Percentiles rank a stretch among this genome's conserved stretches.
Evolutionary conservation across 2,888 invertebrate species (phyloP).

Genomic region (Stenolophus ochropezus): DNA sequence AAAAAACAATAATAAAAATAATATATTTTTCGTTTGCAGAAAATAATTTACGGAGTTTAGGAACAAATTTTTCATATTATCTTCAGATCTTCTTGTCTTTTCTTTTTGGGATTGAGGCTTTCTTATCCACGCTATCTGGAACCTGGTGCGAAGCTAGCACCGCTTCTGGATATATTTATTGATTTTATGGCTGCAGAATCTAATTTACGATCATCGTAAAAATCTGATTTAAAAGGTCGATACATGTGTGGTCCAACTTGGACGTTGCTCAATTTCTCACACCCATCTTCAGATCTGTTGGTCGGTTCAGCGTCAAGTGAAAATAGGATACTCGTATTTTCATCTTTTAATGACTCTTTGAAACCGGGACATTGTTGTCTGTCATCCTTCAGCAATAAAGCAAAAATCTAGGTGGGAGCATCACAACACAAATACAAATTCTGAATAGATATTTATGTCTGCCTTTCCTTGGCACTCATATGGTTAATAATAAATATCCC

Average conservation of each 20-base stretch:
- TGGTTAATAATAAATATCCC: too few relatives aligned
- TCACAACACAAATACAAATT: too few relatives aligned
- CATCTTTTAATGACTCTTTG: not conserved
- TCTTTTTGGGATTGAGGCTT: not conserved
- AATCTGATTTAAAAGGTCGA: slow-evolving; percentile 47
- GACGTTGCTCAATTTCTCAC: slow-evolving; percentile 35
- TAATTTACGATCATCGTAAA: slow-evolving; percentile 38
- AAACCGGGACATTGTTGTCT: not conserved
- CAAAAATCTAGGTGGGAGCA: not conserved
- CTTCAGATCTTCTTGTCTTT: too few relatives aligned
- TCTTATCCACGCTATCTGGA: not conserved
- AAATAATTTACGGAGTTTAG: too few relatives aligned
- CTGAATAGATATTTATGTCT: too few relatives aligned
- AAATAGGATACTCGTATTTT: slow-evolving; percentile 17
- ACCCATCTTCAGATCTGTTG: slow-evolving; percentile 31
- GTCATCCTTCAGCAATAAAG: not conserved
- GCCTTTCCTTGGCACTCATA: too few relatives aligned
- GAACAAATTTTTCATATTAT: too few relatives aligned
- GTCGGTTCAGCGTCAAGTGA: not conserved
- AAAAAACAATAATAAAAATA: too few relatives aligned
- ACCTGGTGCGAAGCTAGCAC: not conserved
- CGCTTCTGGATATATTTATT: slow-evolving; percentile 38
- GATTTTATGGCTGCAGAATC: slow-evolving; percentile 22
- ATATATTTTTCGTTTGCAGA: too few relatives aligned
- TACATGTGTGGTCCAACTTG: slow-evolving; percentile 31